These are phyloP conservation scores for Napeogenes sylphis DNA, from an alignment of 2,888 invertebrate genomes.

Conservation along the genomic window DNA sequence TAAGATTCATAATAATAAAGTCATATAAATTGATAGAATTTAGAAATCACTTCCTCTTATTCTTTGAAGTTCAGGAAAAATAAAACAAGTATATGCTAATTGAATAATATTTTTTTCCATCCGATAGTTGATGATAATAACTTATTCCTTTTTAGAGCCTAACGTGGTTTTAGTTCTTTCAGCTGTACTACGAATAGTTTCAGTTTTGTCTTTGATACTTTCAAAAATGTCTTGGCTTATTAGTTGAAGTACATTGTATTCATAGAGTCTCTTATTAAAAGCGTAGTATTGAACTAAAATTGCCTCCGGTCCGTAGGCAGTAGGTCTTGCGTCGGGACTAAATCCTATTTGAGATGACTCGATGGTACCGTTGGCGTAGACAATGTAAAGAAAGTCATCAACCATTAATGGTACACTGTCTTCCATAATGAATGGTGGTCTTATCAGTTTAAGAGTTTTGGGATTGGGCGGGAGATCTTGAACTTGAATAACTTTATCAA, in stretches of 20 bases:
- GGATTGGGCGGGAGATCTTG: slow-evolving; percentile 47
- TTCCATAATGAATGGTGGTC: slow-evolving; percentile 45
- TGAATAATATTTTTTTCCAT: no score
- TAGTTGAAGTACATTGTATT: slow-evolving; percentile 46
- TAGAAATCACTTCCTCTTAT: no score
- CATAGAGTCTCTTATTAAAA: slow-evolving; percentile 57
- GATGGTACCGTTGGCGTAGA: slow-evolving; percentile 46
- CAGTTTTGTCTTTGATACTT: slow-evolving; percentile 35
- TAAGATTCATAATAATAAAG: no score
- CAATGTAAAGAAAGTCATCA: slow-evolving; percentile 42
- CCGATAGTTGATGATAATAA: background rate
- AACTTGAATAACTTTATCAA: slow-evolving; percentile 43
- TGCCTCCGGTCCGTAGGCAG: slow-evolving; percentile 51
- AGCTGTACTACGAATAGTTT: background rate
- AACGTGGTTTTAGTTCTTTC: background rate
- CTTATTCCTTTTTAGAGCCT: background rate
- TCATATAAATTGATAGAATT: no score
- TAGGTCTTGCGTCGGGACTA: slow-evolving; percentile 37
- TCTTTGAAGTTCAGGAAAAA: no score
- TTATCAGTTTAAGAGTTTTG: slow-evolving; percentile 40
- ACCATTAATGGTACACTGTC: slow-evolving; percentile 42
- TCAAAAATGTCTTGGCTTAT: slow-evolving; percentile 29
- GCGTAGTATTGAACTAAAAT: slow-evolving; percentile 51
- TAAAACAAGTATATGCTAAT: no score
- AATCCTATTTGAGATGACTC: slow-evolving; percentile 39